phyloP scores from a whole-genome alignment of 1,140 invertebrate genomes.

The Zaprionus tsacasi region DNA sequence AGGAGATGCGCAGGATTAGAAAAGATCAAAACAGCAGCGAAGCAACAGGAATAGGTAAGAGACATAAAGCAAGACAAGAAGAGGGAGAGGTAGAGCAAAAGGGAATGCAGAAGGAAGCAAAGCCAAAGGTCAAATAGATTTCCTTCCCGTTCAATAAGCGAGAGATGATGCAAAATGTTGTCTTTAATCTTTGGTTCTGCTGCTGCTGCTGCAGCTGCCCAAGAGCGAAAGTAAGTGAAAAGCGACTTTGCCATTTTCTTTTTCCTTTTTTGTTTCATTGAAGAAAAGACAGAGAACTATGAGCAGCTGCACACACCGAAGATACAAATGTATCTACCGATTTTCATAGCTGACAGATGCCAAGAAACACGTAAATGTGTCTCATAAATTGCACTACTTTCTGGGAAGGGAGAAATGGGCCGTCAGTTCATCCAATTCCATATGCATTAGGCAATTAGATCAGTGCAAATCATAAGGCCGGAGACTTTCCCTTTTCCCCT shows the following conservation, averaged over 20 bases:
- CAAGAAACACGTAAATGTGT: slow-evolving; percentile 47
- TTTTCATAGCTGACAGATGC: slow-evolving; percentile 43
- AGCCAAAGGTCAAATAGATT: slow-evolving; percentile 55
- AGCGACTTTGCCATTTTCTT: slow-evolving; percentile 64
- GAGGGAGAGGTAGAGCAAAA: slow-evolving; percentile 3
- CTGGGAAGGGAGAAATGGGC: slow-evolving; percentile 15
- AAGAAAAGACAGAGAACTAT: slow-evolving; percentile 12
- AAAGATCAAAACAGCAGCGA: slow-evolving; percentile 56
- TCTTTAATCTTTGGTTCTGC: slow-evolving; percentile 34
- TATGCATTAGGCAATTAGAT: slow-evolving; percentile 69
- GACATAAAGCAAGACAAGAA: background rate
- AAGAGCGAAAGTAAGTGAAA: slow-evolving; percentile 39
- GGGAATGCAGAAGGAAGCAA: slow-evolving; percentile 7
- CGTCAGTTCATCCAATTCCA: slow-evolving; percentile 52
- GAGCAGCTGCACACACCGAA: slow-evolving; percentile 30
- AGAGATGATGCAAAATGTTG: slow-evolving; percentile 70
- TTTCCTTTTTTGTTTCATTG: slow-evolving; percentile 38
- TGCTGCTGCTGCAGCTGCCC: slow-evolving; percentile 56
- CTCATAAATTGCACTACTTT: slow-evolving; percentile 68
- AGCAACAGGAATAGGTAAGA: background rate
- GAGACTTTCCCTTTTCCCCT: background rate
- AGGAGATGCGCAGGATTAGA: slow-evolving; percentile 64
- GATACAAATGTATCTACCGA: slow-evolving; percentile 9
- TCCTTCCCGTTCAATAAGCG: slow-evolving; percentile 41
- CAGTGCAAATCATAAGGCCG: slow-evolving; percentile 20